phyloP scores from a whole-genome alignment of 2,888 invertebrate genomes.

The Monoplex corrugatus region DNA sequence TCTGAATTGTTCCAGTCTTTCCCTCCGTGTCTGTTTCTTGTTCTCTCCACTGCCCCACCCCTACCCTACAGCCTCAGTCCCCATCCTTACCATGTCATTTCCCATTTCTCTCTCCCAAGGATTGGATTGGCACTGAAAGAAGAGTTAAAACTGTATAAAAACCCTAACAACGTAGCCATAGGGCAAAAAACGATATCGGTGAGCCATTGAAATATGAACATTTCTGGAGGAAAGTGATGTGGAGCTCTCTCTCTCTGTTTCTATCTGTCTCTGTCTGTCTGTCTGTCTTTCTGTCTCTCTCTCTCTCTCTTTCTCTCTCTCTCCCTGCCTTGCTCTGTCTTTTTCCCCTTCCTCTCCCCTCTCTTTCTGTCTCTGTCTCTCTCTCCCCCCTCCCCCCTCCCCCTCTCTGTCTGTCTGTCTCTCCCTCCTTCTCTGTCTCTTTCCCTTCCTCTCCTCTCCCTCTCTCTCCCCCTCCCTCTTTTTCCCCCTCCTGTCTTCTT shows the following conservation, averaged over 20 bases:
- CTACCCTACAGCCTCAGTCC: neutral
- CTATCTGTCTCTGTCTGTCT: neutral
- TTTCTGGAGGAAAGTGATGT: too few relatives aligned
- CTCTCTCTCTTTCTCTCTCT: neutral
- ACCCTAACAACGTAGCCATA: too few relatives aligned
- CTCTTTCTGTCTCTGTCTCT: neutral
- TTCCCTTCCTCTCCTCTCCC: neutral
- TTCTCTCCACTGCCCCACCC: neutral
- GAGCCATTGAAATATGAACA: too few relatives aligned
- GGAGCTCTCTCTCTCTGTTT: neutral
- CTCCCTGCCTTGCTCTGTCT: neutral
- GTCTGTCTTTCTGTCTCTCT: neutral
- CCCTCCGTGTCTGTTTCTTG: neutral
- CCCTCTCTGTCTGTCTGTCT: neutral
- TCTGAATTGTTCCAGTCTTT: neutral
- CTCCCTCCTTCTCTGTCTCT: neutral
- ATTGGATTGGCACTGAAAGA: too few relatives aligned
- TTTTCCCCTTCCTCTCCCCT: neutral
- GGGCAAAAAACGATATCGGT: too few relatives aligned
- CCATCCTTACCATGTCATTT: neutral
- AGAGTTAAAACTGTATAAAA: too few relatives aligned
- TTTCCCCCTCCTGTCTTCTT: neutral
- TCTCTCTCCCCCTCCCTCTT: conserved; percentile 27
- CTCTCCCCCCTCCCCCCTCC: neutral
- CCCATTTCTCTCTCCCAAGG: neutral